These are phyloP conservation scores for Erethizon dorsatum DNA, from an alignment of 2,797 vertebrate genomes.

Conservation along the genomic window DNA sequence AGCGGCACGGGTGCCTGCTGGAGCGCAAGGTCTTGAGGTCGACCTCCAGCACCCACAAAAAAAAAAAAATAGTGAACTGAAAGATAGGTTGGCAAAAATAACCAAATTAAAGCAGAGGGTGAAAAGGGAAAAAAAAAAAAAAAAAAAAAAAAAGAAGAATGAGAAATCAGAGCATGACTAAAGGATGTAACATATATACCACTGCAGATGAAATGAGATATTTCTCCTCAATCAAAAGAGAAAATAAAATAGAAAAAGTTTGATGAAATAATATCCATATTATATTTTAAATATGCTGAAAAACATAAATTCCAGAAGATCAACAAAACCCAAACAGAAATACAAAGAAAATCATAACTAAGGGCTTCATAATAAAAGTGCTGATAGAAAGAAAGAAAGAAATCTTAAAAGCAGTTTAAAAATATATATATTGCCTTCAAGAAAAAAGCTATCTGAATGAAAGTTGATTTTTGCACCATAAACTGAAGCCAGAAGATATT, in stretches of 20 bases:
- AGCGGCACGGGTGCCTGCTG: too few relatives aligned
- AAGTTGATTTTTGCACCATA: not conserved
- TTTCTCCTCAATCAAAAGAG: not conserved
- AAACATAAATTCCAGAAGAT: not conserved
- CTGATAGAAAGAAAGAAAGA: not conserved
- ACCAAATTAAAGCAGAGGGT: not conserved
- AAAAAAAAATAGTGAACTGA: not conserved
- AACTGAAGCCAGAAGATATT: not conserved
- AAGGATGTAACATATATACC: not conserved
- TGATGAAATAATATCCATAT: not conserved
- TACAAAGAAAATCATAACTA: not conserved
- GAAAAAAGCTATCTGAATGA: not conserved
- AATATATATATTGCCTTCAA: not conserved
- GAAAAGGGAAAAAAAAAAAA: too few relatives aligned
- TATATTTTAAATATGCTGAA: slow-evolving; percentile 37
- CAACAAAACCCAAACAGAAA: slow-evolving; percentile 1
- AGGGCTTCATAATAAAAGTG: not conserved
- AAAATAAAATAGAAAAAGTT: not conserved
- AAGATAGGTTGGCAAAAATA: not conserved
- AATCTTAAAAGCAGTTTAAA: not conserved
- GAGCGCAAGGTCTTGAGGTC: too few relatives aligned
- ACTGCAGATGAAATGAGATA: not conserved
- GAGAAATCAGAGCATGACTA: not conserved
- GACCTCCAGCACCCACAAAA: too few relatives aligned
- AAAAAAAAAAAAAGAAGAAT: not conserved